phyloP scores from a whole-genome alignment of 2,113 vertebrate species.

The Scatophagus argus region DNA sequence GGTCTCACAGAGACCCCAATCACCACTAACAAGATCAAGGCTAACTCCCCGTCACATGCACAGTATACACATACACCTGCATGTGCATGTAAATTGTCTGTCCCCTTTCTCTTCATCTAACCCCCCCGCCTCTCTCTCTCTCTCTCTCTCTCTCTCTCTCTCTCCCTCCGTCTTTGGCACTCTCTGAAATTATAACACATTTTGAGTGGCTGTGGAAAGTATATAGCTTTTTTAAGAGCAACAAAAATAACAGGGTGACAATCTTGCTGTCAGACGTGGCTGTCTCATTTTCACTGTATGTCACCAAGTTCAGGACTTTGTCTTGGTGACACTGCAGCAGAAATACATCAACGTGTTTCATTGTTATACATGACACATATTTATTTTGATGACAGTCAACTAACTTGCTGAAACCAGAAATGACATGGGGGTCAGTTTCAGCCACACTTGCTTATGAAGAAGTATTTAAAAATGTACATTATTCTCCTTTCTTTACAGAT shows the following conservation, averaged over 20 bases:
- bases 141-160: constrained; percentile 8
- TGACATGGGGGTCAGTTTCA: neutral
- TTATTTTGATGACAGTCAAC: neutral
- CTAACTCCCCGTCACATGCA: constrained; percentile 70
- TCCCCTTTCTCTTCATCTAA: constrained; percentile 55
- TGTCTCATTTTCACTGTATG: constrained; percentile 65
- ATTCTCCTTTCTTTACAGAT: neutral
- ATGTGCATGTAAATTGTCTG: constrained; percentile 49
- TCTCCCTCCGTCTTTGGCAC: constrained; percentile 45
- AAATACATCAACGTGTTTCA: constrained; percentile 30
- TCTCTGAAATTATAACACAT: constrained; percentile 77
- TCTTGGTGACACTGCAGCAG: constrained; percentile 42
- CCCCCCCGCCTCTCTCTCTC: constrained; percentile 36
- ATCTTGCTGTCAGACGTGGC: constrained; percentile 62
- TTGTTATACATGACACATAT: constrained; percentile 16
- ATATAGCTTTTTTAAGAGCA: constrained; percentile 70
- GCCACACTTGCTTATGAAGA: neutral
- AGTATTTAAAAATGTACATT: neutral
- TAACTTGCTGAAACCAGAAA: constrained; percentile 12
- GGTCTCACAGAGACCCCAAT: constrained; percentile 82
- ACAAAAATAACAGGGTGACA: constrained; percentile 76
- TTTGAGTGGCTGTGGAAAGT: constrained; percentile 74
- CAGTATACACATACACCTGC: constrained; percentile 53
- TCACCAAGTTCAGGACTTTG: constrained; percentile 72
- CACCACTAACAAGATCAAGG: constrained; percentile 84